These are phyloP conservation scores for Pycnomerus fuliginosus DNA, from an alignment of 2,888 invertebrate genomes.

Conservation along the genomic window DNA sequence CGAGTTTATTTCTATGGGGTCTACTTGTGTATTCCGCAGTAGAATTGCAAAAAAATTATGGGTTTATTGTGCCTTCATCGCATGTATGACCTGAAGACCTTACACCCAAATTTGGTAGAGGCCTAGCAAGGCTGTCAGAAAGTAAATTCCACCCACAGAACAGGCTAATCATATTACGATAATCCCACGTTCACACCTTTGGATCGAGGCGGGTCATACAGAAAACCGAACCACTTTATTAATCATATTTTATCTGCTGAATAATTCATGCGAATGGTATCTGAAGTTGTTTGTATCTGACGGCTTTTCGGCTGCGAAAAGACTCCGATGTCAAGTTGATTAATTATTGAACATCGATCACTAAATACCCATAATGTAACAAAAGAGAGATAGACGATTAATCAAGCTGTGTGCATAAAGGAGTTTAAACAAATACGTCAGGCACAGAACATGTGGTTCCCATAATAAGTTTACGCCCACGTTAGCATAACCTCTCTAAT, in stretches of 20 bases:
- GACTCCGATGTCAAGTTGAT: conserved; percentile 5
- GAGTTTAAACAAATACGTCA: conserved; percentile 40
- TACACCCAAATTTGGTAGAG: too few relatives aligned
- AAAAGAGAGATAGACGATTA: conserved; percentile 19
- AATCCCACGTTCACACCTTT: conserved; percentile 17
- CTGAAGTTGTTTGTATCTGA: too few relatives aligned
- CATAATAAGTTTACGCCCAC: conserved; percentile 36
- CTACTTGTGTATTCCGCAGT: too few relatives aligned
- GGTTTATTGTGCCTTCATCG: too few relatives aligned
- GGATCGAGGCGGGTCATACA: conserved; percentile 11
- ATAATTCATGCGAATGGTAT: conserved; percentile 1
- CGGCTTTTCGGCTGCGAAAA: background rate
- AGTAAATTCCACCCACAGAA: conserved; percentile 17
- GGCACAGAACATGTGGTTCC: conserved; percentile 43
- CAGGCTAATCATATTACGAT: conserved; percentile 15
- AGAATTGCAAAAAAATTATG: too few relatives aligned
- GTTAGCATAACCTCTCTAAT: conserved; percentile 14
- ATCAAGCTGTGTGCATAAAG: conserved; percentile 18
- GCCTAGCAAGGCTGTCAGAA: conserved; percentile 16
- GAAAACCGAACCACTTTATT: too few relatives aligned
- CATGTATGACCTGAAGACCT: too few relatives aligned
- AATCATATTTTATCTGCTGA: background rate
- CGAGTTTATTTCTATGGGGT: too few relatives aligned
- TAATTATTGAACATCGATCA: conserved; percentile 18
- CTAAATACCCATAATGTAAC: conserved; percentile 6